These are phyloP conservation scores for Bembecia ichneumoniformis DNA, from an alignment of 2,888 invertebrate species.

Conservation along the genomic window DNA sequence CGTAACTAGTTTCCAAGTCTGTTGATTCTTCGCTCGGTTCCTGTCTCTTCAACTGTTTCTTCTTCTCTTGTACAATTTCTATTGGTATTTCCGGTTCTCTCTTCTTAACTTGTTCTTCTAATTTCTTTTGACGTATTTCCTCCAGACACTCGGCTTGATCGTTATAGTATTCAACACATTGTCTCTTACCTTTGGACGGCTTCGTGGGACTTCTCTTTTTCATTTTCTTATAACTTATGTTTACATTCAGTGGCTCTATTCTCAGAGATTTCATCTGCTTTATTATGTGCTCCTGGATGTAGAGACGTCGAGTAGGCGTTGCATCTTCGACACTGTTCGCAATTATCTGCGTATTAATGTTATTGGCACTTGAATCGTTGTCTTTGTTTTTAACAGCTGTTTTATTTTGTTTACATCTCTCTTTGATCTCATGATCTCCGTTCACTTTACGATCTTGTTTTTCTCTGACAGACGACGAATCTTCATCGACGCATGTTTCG, in stretches of 20 bases:
- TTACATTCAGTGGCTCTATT: slow-evolving; percentile 59
- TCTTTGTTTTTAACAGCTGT: slow-evolving; percentile 46
- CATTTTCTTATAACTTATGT: slow-evolving; percentile 38
- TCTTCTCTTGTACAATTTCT: slow-evolving; percentile 46
- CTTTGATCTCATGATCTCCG: slow-evolving; percentile 54
- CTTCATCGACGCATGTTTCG: slow-evolving; percentile 76
- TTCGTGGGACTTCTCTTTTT: slow-evolving; percentile 55
- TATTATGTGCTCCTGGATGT: slow-evolving; percentile 62
- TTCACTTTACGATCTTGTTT: slow-evolving; percentile 57
- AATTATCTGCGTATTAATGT: slow-evolving; percentile 29
- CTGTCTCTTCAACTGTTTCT: slow-evolving; percentile 35
- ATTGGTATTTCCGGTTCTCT: slow-evolving; percentile 49
- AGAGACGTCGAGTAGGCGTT: slow-evolving; percentile 41
- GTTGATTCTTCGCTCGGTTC: slow-evolving; percentile 61
- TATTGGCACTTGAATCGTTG: slow-evolving; percentile 49
- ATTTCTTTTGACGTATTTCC: slow-evolving; percentile 51
- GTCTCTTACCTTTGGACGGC: slow-evolving; percentile 48
- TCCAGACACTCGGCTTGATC: slow-evolving; percentile 75
- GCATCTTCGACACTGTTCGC: slow-evolving; percentile 36
- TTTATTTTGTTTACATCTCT: slow-evolving; percentile 53
- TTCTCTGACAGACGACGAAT: slow-evolving; percentile 53
- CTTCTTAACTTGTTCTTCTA: slow-evolving; percentile 53
- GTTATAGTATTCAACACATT: slow-evolving; percentile 74
- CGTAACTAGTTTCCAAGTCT: slow-evolving; percentile 46
- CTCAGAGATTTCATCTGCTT: slow-evolving; percentile 64